Base-by-base conservation (phyloP, 2,113 vertebrate species). In the Apodemus sylvaticus region DNA sequence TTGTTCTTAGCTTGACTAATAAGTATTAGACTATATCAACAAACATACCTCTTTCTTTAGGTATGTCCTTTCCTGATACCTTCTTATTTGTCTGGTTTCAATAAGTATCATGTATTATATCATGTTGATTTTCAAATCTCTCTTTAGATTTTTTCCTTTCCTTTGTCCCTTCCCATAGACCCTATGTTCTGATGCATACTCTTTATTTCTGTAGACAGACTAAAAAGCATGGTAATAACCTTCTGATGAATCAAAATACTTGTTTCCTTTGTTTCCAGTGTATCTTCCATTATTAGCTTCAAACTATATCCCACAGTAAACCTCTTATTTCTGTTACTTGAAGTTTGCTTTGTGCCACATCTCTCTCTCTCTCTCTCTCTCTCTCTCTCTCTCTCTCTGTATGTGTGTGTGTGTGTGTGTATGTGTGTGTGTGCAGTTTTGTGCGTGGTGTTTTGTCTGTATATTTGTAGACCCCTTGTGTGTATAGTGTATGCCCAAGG, bases 21-120 rank as follows among this genome's bases (percentile, higher is more conserved):
- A 58, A 88, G 77, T 91, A 6, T 48, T 60, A 45, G 17, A 88
- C 3, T 88, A 39, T 74, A 62, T 81, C 79, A 53, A 36, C 77
- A 82, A 4, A 42, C 73, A 85, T 10, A 45, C 39, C 16, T 22
- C 14, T 92, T 89, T 82, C 53, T 92, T 78, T 90, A 81, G n/a
- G 34, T 86, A 12, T 9, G 3, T 7, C 29, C 20, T 53, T 29
- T 73, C 42, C 36, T 90, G 19, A 83, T 68, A 45, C 8, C 39
- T 94, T 83, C n/a, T 94, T 92, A 34, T 60, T 92, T 92, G 68
- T 77, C 39, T 24, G 71, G n/a, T 83, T 78, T 93, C 39, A 17
- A 34, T 89, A 86, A 89, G 17, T 83, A 78, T 83, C 16, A 87
- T 34, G n/a, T n/a, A n/a, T n/a, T 77, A 0, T 74, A 77, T 71